Conservation (phyloP, 2,888 invertebrate species). For the Drosophila merina region DNA sequence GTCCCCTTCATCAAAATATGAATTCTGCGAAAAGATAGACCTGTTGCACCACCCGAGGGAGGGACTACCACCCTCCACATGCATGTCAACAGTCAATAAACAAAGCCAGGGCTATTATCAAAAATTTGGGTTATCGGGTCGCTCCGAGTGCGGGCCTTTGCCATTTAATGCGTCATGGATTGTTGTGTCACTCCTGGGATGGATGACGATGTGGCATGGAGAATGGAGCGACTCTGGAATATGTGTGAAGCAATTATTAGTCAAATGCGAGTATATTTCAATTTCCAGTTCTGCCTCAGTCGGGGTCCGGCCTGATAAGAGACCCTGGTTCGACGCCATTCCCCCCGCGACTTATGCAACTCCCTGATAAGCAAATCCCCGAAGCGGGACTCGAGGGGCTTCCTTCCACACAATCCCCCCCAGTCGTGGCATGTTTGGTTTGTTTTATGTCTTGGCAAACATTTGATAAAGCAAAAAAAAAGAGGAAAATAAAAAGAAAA, state of each 20-base stretch:
- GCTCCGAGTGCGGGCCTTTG: conserved; percentile 10
- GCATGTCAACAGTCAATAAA: neutral
- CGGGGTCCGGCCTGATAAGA: conserved; percentile 54
- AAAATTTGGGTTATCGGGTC: conserved; percentile 35
- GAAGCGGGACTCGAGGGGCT: conserved; percentile 23
- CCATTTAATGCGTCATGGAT: conserved; percentile 22
- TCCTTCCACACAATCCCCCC: conserved; percentile 39
- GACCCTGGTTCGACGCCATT: conserved; percentile 34
- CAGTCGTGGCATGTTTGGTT: conserved; percentile 47
- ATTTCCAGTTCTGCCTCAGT: conserved; percentile 19
- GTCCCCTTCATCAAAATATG: neutral
- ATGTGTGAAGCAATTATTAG: conserved; percentile 4
- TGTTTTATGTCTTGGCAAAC: conserved; percentile 70
- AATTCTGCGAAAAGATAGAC: neutral
- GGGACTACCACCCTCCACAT: neutral
- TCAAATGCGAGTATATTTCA: conserved; percentile 13
- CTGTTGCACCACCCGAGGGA: conserved; percentile 1
- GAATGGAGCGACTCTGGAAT: neutral
- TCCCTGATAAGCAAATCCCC: conserved; percentile 33
- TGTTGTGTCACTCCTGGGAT: neutral
- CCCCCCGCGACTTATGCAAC: conserved; percentile 37
- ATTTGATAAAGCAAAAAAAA: conserved; percentile 58
- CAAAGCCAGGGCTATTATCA: conserved; percentile 13
- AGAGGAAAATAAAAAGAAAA: conserved; percentile 17
- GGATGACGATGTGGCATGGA: neutral